Conservation (phyloP, 2,113 vertebrate genomes). For the Columba janthina region DNA sequence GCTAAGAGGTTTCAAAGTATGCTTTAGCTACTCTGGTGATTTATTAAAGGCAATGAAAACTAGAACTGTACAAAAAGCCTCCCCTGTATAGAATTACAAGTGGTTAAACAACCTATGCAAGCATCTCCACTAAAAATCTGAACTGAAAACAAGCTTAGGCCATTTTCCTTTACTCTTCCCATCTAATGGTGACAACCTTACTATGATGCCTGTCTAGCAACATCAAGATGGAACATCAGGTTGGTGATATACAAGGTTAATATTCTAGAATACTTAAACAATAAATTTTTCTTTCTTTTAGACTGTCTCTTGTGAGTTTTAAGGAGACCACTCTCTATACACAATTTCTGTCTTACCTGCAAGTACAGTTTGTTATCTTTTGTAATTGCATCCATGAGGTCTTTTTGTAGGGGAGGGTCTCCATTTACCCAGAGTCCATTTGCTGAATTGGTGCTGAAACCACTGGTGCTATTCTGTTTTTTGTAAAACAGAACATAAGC, state of each 20-base stretch:
- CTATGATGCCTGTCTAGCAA: background rate
- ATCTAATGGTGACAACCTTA: background rate
- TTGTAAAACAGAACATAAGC: slow-evolving; percentile 97
- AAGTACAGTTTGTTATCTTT: slow-evolving; percentile 98
- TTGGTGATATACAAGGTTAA: background rate
- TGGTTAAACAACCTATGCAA: accelerated
- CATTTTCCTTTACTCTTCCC: background rate
- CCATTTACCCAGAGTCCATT: slow-evolving; percentile 83
- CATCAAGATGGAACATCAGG: background rate
- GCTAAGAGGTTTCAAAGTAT: background rate
- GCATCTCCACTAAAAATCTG: background rate
- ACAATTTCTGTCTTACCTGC: slow-evolving; percentile 82
- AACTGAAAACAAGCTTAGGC: background rate
- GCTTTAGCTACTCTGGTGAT: background rate
- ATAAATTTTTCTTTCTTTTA: background rate
- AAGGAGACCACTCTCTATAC: background rate
- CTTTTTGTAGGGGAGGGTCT: slow-evolving; percentile 96
- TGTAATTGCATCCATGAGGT: slow-evolving; percentile 96
- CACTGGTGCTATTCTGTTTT: slow-evolving; percentile 80
- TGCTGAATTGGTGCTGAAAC: slow-evolving; percentile 56
- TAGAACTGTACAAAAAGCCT: background rate
- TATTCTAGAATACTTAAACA: background rate
- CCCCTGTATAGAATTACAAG: background rate
- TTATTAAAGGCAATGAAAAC: background rate
- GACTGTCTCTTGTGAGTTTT: background rate